Base-by-base conservation (phyloP, 2,888 invertebrate species). In the Tromatobia lineatoria region DNA sequence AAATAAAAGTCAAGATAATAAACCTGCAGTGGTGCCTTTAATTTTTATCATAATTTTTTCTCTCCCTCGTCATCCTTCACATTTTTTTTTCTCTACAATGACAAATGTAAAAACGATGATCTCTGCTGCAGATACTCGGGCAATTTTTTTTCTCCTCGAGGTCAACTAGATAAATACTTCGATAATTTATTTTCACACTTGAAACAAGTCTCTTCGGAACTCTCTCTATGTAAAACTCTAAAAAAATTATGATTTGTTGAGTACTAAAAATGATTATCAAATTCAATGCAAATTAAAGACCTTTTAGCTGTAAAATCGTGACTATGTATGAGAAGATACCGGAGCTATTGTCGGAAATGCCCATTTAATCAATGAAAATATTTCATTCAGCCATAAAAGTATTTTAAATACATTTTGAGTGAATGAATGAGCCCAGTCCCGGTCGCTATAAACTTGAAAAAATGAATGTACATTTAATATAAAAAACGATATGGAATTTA, bases 101-200 rank as follows among this genome's bases (percentile, higher is more conserved):
- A 73, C 7, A 42, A 73, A 42, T 29, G 42, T 34, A 71, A 42
- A 23, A 69, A 38, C n/a, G 11, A 34, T 70, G 15, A 23, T 71
- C 54, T 20, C 10, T 38, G 57, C 57, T 54, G 6, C 57, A 4
- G 25, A 57, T 45, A 38, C 18, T 20, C 38, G 13, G 18, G 23
- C 66, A 13, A 29, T 20, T 42, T 66, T 42, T 64, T 42, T 38
- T 4, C 2, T 18, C 15, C 23, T 38, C 66, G 66, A 66, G 42
- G 66, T 38, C 11, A 45, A 45, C 54, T 10, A 42, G 70, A 45
- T 67, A 67, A 50, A 70, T 80, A 42, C n/a, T 61, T 61, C 34
- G 69, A 69, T 75, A 75, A 75, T 75, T 59, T 52, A 73, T 59
- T 59, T 71, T 23, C 45, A 57, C 18, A 18, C 59, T 34, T 61